These are phyloP conservation scores for Zingel zingel DNA, from an alignment of 2,113 vertebrate species.

Conservation along the genomic window DNA sequence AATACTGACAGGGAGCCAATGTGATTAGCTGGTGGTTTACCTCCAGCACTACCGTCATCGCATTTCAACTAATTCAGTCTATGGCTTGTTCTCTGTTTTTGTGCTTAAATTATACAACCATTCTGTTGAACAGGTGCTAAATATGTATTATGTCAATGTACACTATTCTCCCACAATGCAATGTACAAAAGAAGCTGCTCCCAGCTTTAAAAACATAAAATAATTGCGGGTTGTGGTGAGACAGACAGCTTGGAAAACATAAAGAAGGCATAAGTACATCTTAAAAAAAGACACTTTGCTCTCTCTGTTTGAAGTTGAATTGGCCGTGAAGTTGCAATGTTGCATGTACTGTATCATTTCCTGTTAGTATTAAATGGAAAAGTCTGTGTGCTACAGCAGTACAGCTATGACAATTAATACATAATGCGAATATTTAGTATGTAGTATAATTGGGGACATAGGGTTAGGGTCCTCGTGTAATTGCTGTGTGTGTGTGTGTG, in stretches of 20 bases:
- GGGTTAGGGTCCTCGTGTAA: neutral
- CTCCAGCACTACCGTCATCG: neutral
- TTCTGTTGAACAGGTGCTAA: neutral
- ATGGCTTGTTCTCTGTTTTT: neutral
- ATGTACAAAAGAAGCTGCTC: neutral
- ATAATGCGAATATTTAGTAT: neutral
- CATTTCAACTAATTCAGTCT: conserved; percentile 23
- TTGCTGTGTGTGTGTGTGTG: no score
- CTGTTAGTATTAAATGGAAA: neutral
- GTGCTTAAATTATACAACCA: neutral
- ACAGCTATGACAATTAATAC: neutral
- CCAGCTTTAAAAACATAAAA: neutral
- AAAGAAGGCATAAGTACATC: neutral
- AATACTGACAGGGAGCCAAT: conserved; percentile 24
- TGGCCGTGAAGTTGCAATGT: neutral
- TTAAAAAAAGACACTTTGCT: neutral
- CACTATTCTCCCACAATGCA: neutral
- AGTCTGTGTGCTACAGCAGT: neutral
- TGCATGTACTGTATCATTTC: neutral
- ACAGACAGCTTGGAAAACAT: neutral
- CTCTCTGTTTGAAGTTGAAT: neutral
- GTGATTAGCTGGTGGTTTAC: conserved; percentile 26
- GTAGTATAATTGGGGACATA: neutral
- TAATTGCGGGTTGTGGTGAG: neutral
- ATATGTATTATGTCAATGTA: neutral